phyloP scores from a whole-genome alignment of 2,113 vertebrate species.

The Microtus ochrogaster region DNA sequence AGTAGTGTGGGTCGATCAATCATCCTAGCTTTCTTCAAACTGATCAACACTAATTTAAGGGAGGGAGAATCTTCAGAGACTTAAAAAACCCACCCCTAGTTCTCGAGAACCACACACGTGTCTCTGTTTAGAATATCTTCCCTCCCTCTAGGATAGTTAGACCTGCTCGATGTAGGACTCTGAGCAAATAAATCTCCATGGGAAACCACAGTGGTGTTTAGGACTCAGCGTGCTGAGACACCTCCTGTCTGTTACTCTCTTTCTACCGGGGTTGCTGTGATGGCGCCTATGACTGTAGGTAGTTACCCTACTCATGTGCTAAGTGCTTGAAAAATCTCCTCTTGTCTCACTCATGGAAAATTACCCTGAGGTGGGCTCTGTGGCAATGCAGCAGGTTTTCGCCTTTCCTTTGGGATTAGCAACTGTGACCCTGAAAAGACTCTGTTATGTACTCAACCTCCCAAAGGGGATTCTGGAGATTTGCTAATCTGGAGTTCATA shows the following conservation, averaged over 20 bases:
- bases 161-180: background rate
- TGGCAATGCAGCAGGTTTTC: background rate
- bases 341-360: background rate
- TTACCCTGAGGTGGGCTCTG: background rate
- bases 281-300: too few relatives aligned
- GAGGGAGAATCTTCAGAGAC: background rate
- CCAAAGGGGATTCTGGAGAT: background rate
- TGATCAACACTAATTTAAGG: background rate
- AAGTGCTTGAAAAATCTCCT: background rate
- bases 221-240: too few relatives aligned
- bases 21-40: background rate
- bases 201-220: background rate
- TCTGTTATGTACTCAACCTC: background rate
- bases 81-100: background rate
- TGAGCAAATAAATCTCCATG: background rate
- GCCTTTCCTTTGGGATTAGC: background rate
- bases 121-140: background rate
- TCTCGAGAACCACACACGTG: background rate
- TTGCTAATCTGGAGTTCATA: background rate
- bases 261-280: too few relatives aligned
- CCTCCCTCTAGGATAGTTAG: background rate
- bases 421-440: background rate
- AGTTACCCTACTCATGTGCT: too few relatives aligned
- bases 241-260: background rate
- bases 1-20: background rate